These are phyloP conservation scores for Cheirogaleus major DNA, from an alignment of 2,797 vertebrate species.

Conservation along the genomic window DNA sequence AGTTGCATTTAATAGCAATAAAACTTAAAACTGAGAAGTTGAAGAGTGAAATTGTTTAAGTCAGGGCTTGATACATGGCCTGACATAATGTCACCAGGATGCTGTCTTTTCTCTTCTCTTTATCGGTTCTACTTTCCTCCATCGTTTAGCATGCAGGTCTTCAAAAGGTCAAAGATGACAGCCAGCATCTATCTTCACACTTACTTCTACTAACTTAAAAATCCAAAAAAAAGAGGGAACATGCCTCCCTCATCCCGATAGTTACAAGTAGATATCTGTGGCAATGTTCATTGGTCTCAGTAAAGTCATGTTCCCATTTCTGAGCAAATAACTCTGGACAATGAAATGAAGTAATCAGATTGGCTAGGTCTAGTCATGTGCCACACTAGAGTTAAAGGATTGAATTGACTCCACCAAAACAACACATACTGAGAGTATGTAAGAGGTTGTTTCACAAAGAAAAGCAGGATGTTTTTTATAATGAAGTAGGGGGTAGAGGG, in stretches of 20 bases:
- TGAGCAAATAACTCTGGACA: background rate
- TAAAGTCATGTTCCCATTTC: background rate
- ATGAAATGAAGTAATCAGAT: background rate
- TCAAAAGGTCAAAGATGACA: background rate
- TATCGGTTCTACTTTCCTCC: background rate
- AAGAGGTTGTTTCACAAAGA: background rate
- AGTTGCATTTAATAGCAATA: background rate
- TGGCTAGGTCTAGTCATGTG: background rate
- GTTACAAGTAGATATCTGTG: background rate
- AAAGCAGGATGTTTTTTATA: background rate
- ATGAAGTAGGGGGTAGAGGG: background rate
- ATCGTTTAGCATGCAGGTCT: background rate
- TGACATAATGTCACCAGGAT: background rate
- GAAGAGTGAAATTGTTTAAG: background rate
- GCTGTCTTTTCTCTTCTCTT: background rate
- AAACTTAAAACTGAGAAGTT: background rate
- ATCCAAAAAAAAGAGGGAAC: background rate
- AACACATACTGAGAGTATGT: background rate
- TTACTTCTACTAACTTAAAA: background rate
- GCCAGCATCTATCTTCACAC: background rate
- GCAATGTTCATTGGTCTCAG: background rate
- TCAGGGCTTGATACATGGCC: background rate
- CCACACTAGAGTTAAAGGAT: background rate
- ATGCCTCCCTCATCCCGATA: background rate
- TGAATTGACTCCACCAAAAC: background rate